These are phyloP conservation scores for Echinometra lucunter DNA, from an alignment of 53 echinoderm and acorn worm genomes.

Conservation along the genomic window DNA sequence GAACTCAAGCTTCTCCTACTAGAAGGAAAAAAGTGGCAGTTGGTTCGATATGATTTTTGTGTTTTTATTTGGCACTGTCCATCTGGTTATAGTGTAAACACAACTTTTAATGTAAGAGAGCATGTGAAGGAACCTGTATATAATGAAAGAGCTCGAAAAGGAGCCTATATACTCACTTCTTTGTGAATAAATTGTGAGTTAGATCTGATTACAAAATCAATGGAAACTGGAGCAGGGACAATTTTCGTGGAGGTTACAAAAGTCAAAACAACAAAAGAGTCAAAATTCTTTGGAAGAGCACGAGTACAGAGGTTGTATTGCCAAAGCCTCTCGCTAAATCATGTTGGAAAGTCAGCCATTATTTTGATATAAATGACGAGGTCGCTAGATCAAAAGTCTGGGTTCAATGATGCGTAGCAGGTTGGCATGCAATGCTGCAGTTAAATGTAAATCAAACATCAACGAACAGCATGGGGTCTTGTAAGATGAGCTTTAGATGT, in stretches of 20 bases:
- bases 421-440: conserved; percentile 31
- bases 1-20: too few species aligned
- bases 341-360: conserved; percentile 20
- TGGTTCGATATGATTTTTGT: too few species aligned
- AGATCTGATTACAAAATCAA: conserved; percentile 28
- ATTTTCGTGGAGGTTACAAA: conserved; percentile 49
- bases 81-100: background rate
- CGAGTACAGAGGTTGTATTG: background rate
- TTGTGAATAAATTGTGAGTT: conserved; percentile 24
- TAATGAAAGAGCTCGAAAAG: background rate
- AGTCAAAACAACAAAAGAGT: conserved; percentile 59
- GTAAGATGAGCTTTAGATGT: background rate
- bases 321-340: conserved; percentile 13
- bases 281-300: conserved; percentile 19
- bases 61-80: too few species aligned
- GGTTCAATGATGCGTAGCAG: conserved; percentile 17
- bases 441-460: conserved; percentile 37
- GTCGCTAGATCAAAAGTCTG: conserved; percentile 15
- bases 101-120: background rate
- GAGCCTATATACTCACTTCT: background rate
- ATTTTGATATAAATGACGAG: conserved; percentile 45
- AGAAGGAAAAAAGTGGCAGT: too few species aligned
- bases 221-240: conserved; percentile 56
- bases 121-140: background rate
- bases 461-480: background rate